Conservation (phyloP, 1,140 invertebrate genomes). For the Bombyx mandarina region DNA sequence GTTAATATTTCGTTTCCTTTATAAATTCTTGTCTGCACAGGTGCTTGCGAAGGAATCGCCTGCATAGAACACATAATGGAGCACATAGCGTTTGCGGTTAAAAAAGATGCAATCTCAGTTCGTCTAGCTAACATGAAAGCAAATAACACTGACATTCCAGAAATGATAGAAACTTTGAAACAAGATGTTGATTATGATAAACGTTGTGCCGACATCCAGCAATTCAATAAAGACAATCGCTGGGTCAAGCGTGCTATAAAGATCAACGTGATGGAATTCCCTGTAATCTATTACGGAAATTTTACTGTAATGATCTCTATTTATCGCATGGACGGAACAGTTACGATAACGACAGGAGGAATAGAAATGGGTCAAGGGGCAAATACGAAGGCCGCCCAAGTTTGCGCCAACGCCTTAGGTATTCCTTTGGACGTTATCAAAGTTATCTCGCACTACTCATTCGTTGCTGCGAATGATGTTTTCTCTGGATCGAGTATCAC, state of each 20-base stretch:
- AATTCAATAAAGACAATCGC: slow-evolving; percentile 79
- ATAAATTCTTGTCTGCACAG: slow-evolving; percentile 20
- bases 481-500: slow-evolving; percentile 81
- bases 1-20: neutral
- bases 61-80: slow-evolving; percentile 88
- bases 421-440: slow-evolving; percentile 79
- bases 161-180: slow-evolving; percentile 44
- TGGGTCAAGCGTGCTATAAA: slow-evolving; percentile 83
- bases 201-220: slow-evolving; percentile 69
- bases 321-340: slow-evolving; percentile 82
- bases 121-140: slow-evolving; percentile 74
- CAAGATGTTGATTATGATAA: slow-evolving; percentile 70
- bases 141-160: slow-evolving; percentile 49
- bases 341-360: slow-evolving; percentile 82
- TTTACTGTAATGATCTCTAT: slow-evolving; percentile 78
- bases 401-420: slow-evolving; percentile 80
- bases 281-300: slow-evolving; percentile 71
- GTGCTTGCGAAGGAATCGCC: slow-evolving; percentile 75
- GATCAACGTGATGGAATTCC: slow-evolving; percentile 77
- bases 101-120: slow-evolving; percentile 79
- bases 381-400: slow-evolving; percentile 78
- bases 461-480: slow-evolving; percentile 76
- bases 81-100: slow-evolving; percentile 78
- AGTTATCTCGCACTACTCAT: slow-evolving; percentile 77
- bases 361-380: slow-evolving; percentile 90